phyloP scores from a whole-genome alignment of 2,113 vertebrate genomes.

The Acanthochromis polyacanthus region DNA sequence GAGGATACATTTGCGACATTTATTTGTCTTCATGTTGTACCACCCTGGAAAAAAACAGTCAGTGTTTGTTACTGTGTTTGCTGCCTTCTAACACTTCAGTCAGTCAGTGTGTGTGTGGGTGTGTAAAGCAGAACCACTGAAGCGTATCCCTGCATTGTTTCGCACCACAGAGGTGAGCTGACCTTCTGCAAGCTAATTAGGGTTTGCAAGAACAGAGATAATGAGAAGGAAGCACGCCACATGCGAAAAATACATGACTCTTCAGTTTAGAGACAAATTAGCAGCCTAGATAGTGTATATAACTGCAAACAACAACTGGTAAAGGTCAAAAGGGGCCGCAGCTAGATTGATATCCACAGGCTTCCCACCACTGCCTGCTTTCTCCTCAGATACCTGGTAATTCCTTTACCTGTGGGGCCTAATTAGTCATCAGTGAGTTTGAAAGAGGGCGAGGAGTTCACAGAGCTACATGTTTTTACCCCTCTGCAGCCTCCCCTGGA shows the following conservation, averaged over 20 bases:
- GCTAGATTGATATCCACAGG: conserved; percentile 46
- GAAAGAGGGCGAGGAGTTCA: conserved; percentile 18
- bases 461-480: conserved; percentile 48
- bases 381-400: conserved; percentile 44
- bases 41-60: too few species aligned
- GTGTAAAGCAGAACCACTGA: conserved; percentile 41
- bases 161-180: conserved; percentile 66
- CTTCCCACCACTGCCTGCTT: conserved; percentile 23
- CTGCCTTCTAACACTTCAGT: too few species aligned
- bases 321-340: conserved; percentile 47
- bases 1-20: too few species aligned
- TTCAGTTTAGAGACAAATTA: conserved; percentile 53
- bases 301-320: conserved; percentile 43
- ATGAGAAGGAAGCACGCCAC: conserved; percentile 48
- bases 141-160: conserved; percentile 61
- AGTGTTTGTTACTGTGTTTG: too few species aligned
- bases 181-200: conserved; percentile 71
- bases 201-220: conserved; percentile 57
- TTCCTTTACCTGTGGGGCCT: conserved; percentile 60
- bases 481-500: conserved; percentile 28
- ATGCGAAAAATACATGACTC: conserved; percentile 49
- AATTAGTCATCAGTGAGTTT: conserved; percentile 68
- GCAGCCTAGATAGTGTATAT: conserved; percentile 19
- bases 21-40: too few species aligned
- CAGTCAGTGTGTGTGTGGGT: neutral